Evolutionary conservation across 2,113 vertebrate species (phyloP), one percentile per base, ranked within the genome.

Genomic region (Hemichromis elongatus): DNA sequence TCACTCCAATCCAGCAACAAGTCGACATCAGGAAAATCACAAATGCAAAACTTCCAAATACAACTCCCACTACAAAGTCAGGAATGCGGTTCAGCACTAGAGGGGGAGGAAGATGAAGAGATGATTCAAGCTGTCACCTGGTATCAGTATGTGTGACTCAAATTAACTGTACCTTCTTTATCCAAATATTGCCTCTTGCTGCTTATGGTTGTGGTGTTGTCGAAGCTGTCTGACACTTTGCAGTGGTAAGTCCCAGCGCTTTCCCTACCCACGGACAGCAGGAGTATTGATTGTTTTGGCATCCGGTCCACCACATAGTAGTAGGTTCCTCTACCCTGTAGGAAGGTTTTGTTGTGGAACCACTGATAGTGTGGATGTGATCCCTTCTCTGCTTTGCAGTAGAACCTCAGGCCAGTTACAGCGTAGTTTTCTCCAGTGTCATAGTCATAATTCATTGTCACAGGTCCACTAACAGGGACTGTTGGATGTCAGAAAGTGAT

Each of bases 231-330:
- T 0, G 88, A 84, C 55, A 91, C 96, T 28, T 95, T 54, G 12
- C 96, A 96, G 81, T 87, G 92, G 88, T 96, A 96, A 2, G 82
- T 77, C 30, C 96, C 96, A 2, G 85, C n/a, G 4, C 84, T 92
- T 47, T 77, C 14, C 5, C 77, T 53, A 16, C 77, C 73, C 13
- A 95, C 88, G 3, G 82, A 53, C 28, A 96, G 13, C 10, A 70
- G 0, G 4, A 95, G 88, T 0, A 86, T 30, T 0, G 95, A 94
- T 4, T 18, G 11, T 2, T 85, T 28, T 4, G 89, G 63, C 8
- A 33, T 19, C 57, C 85, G 82, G 82, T 95, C 10, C 13, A 21
- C 8, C 37, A 88, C 81, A 2, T 47, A 4, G 56, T 95, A 90
- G 80, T 94, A 95, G 6, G 7, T 9, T n/a, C 94, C 94, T 33